Evolutionary conservation across 1,140 invertebrate species (phyloP), one percentile per base, ranked within the genome.

Genomic region (Pseudomyrmex pallidus): DNA sequence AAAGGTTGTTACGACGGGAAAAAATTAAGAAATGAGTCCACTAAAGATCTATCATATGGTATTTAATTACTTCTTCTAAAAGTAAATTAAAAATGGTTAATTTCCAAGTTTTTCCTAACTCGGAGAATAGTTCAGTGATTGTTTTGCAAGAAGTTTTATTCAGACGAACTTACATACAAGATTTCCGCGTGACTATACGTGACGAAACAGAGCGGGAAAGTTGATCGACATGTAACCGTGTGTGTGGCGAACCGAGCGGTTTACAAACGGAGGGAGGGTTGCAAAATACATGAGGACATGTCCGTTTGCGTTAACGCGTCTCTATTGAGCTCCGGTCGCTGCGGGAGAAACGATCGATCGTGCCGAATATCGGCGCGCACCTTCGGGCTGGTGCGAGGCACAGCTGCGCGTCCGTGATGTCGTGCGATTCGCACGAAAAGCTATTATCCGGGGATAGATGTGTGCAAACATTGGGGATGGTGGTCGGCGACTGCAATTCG

Each of bases 261-360:
- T 78, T 70, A 68, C 52, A 66, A 77, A 67, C 74, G 25, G 48
- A 17, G 35, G 35, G 48, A 20, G 48, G 35, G 48, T 77, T 67
- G 63, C 35, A 70, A 78, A 78, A 78, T 78, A 78, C 52, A 48
- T 50, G 63, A 20, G 35, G 63, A 78, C 74, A 68, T 20, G 63
- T 68, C 63, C 62, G 74, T 77, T 77, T 77, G 63, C 50, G 63
- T 78, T 77, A 77, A 77, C 63, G 74, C 17, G 52, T 77, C 17
- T 57, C 64, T 68, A 68, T 68, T 68, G 74, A 78, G 35, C 15
- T 25, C 25, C 2, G 44, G 52, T 10, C 20, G 76, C 64, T 17
- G 12, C 25, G 17, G 20, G 10, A 48, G 63, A 25, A 46, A 17
- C 61, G 50, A 78, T 78, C 76, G 76, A 78, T 78, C 10, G 64